Base-by-base conservation (phyloP, 2,113 vertebrate species). In the Malaclemys terrapin region DNA sequence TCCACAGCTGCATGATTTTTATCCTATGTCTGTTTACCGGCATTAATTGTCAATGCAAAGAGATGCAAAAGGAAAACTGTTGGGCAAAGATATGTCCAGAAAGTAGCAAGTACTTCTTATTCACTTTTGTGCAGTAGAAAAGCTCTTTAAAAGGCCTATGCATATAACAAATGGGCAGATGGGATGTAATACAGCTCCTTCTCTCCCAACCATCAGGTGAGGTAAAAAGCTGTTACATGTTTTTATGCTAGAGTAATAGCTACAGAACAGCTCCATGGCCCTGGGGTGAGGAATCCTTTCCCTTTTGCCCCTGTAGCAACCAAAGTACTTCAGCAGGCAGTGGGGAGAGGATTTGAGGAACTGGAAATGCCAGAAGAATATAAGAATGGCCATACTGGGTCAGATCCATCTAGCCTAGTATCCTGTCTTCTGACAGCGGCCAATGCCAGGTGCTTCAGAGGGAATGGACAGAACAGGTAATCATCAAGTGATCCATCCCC, bases 241-340 rank as follows among this genome's bases (percentile, higher is more conserved):
- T 91, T 19, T 22, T 92, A 11, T 91, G 69, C 13, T 90, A 78
- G 57, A 92, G 78, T 92, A 81, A 90, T 47, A 94, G 84, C 82
- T 85, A 35, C 45, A 93, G 82, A 91, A 91, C 62, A 65, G 62
- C 14, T 65, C 59, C 31, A 65, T 65, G 62, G 62, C 62, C 62
- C 6, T 3, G 29, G 31, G 38, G 49, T 47, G 24, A 82, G 31
- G 2, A 85, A 16, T 65, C 29, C 62, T 35, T 35, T 65, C 14
- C 29, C 62, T 35, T 65, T 65, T 65, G 62, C 31, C 62, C 8
- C 31, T n/a, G 62, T 17, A 35, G 62, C 31, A 65, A 65, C 62
- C 16, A 65, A 65, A 35, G 31, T 65, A 35, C 31, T 65, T 35
- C 62, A n/a, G 62, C 31, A 29, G 31, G 62, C 16, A 65, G 62